phyloP scores from a whole-genome alignment of 1,140 invertebrate species.

The Heliconius melpomene region DNA sequence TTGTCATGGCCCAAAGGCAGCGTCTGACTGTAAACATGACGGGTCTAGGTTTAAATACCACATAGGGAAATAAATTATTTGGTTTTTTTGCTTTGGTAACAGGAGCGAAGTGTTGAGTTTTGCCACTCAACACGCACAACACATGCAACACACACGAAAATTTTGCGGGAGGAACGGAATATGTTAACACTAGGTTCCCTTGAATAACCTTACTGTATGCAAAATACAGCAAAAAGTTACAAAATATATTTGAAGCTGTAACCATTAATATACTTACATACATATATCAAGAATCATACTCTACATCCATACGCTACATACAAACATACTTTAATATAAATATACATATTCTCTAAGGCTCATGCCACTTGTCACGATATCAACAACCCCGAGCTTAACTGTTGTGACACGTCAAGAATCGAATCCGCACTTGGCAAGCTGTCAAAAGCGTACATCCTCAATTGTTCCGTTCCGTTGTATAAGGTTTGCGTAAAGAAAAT shows the following conservation, averaged over 20 bases:
- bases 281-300: neutral
- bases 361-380: neutral
- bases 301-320: neutral
- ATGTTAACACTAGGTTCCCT: neutral
- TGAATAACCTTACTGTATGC: neutral
- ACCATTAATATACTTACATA: no score
- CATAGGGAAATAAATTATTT: neutral
- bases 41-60: neutral
- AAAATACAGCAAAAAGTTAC: no score
- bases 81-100: no score
- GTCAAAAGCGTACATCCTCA: slow-evolving; percentile 31
- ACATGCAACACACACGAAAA: no score
- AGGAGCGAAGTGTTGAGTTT: no score
- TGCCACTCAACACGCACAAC: no score
- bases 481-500: slow-evolving; percentile 58
- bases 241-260: no score
- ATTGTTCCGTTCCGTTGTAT: slow-evolving; percentile 44
- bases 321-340: neutral
- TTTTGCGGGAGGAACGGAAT: neutral
- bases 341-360: neutral
- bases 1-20: neutral
- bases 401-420: neutral
- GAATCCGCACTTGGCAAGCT: neutral
- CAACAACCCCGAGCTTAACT: neutral
- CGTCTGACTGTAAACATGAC: neutral